phyloP scores from a whole-genome alignment of 2,888 invertebrate species.

The Netelia virgata region DNA sequence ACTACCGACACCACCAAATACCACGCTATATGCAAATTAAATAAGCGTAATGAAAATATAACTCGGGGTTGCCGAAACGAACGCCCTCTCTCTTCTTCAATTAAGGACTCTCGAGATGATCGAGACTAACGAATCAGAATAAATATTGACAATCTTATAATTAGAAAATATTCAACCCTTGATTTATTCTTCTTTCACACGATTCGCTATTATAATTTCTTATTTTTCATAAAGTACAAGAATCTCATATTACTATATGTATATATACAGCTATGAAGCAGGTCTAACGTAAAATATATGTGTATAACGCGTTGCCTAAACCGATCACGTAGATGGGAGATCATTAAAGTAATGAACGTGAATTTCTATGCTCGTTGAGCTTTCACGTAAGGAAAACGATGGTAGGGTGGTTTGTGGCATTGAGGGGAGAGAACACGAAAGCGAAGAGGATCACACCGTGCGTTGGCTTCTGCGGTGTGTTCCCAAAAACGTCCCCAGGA shows the following conservation, averaged over 20 bases:
- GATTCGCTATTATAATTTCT: too few relatives aligned
- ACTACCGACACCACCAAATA: background rate
- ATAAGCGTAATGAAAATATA: background rate
- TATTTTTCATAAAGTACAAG: too few relatives aligned
- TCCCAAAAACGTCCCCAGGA: slow-evolving; percentile 33
- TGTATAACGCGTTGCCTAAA: background rate
- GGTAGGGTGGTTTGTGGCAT: background rate
- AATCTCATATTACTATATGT: background rate
- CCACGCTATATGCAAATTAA: background rate
- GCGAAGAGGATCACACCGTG: slow-evolving; percentile 16
- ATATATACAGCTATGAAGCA: background rate
- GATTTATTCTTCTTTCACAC: too few relatives aligned
- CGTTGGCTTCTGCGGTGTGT: slow-evolving; percentile 26
- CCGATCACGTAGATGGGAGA: slow-evolving; percentile 43
- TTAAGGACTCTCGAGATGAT: too few relatives aligned
- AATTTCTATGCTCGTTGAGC: slow-evolving; percentile 30
- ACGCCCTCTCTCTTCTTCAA: too few relatives aligned
- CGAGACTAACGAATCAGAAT: too few relatives aligned
- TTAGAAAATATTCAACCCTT: too few relatives aligned
- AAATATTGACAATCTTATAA: too few relatives aligned
- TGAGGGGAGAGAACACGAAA: slow-evolving; percentile 2
- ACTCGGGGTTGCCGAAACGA: too few relatives aligned
- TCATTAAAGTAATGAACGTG: slow-evolving; percentile 62
- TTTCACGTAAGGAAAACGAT: background rate
- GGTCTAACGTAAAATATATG: background rate